phyloP scores from a whole-genome alignment of 2,888 invertebrate genomes.

The Colletes collaris region DNA sequence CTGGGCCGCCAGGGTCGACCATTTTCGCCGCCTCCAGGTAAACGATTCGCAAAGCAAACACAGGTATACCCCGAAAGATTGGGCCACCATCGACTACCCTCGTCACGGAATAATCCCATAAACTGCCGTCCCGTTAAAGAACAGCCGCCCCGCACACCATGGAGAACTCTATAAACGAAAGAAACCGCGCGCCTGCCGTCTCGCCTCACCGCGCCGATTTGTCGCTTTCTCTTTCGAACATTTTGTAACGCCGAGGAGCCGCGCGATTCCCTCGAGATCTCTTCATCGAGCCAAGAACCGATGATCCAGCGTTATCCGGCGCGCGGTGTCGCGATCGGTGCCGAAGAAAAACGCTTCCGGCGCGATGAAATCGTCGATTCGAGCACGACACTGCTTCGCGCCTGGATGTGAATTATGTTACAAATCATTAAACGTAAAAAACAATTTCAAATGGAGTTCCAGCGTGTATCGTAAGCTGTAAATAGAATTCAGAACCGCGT shows the following conservation, averaged over 20 bases:
- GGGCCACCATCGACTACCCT: conserved; percentile 38
- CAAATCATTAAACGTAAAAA: conserved; percentile 22
- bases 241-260: conserved; percentile 7
- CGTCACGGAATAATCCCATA: conserved; percentile 59
- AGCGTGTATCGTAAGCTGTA: too few relatives aligned
- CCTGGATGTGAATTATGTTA: too few relatives aligned
- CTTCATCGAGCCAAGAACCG: not conserved
- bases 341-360: not conserved
- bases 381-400: conserved; percentile 3
- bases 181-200: not conserved
- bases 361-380: conserved; percentile 27
- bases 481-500: too few relatives aligned
- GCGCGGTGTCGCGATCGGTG: not conserved
- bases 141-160: not conserved
- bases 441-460: too few relatives aligned
- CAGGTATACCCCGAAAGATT: conserved; percentile 54
- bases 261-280: conserved; percentile 15
- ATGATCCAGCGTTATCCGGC: not conserved
- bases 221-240: conserved; percentile 52
- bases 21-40: conserved; percentile 26
- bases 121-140: conserved; percentile 47
- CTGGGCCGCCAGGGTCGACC: not conserved
- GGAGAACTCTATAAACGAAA: conserved; percentile 19
- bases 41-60: conserved; percentile 48
- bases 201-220: conserved; percentile 36